Base-by-base conservation (phyloP, 2,113 vertebrate species). In the Typhlomys cinereus region DNA sequence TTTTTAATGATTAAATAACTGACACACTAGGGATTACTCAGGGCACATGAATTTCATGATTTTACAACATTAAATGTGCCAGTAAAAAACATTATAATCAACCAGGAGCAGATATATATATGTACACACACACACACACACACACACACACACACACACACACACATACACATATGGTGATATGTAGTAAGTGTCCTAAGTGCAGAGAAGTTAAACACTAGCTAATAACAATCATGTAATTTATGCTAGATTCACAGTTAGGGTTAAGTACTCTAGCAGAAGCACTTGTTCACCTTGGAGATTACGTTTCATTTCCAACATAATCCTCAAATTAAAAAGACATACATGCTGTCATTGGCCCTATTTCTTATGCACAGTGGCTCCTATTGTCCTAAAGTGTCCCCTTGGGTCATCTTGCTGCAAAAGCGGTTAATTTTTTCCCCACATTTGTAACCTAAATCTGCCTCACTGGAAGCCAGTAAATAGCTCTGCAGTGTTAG, bases 271-370 rank as follows among this genome's bases (percentile, higher is more conserved):
- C 70, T 84, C 90, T 90, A 96, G 94, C 52, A 95, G 93, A 97
- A 96, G 88, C 88, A 92, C 80, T 95, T 90, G 80, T 96, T 98
- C 96, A 96, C 97, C 96, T 97, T 96, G 93, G 96, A 98, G 96
- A 97, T 95, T 96, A 95, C 93, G 87, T 96, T 97, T 98, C 73
- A 66, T 79, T 98, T 97, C 94, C 94, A 93, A 94, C 64, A 92
- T 96, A 97, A 97, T 96, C 96, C 93, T 97, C 92, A 97, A 97
- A 98, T 98, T 97, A 98, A 96, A 97, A 98, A 95, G 96, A 97
- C 92, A 95, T 95, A 92, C 95, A 98, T 97, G 92, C 96, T 96
- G 94, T 27, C 87, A 96, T 96, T 87, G 89, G 70, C 82, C 96
- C 85, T 88, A 41, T 81, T 97, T 91, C 88, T 97, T 94, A 93